These are phyloP conservation scores for Rhingia rostrata DNA, from an alignment of 2,888 invertebrate species.

Conservation along the genomic window DNA sequence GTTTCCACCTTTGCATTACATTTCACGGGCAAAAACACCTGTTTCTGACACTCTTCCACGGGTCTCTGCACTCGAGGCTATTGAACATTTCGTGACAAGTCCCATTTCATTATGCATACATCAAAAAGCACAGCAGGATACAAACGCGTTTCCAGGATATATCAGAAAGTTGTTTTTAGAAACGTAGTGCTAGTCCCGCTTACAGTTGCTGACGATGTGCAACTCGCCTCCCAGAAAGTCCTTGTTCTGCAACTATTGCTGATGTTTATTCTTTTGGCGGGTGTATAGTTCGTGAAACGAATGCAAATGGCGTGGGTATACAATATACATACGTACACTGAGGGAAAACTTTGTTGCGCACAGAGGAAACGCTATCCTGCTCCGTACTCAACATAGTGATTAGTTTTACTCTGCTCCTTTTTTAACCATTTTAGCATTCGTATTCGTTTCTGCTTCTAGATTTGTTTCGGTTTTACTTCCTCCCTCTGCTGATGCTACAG, in stretches of 20 bases:
- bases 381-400: constrained; percentile 45
- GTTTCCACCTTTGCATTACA: no score
- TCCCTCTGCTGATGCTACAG: constrained; percentile 35
- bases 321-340: constrained; percentile 17
- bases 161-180: constrained; percentile 48
- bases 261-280: constrained; percentile 31
- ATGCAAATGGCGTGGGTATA: constrained; percentile 52
- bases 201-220: constrained; percentile 8
- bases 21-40: constrained; percentile 35
- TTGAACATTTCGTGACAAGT: constrained; percentile 21
- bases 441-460: constrained; percentile 7
- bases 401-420: constrained; percentile 27
- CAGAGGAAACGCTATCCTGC: constrained; percentile 43
- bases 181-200: background rate
- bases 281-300: constrained; percentile 21
- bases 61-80: constrained; percentile 28
- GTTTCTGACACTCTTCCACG: constrained; percentile 48
- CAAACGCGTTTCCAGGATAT: constrained; percentile 34
- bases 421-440: background rate
- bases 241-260: constrained; percentile 55
- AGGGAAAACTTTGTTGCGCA: constrained; percentile 44
- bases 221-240: constrained; percentile 37
- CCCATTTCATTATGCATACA: constrained; percentile 59
- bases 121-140: constrained; percentile 68
- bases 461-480: constrained; percentile 42